Evolutionary conservation across 92 coral and sea anemone genomes (phyloP), one percentile per base, ranked within the genome.

Genomic region (Heliopora coerulea): DNA sequence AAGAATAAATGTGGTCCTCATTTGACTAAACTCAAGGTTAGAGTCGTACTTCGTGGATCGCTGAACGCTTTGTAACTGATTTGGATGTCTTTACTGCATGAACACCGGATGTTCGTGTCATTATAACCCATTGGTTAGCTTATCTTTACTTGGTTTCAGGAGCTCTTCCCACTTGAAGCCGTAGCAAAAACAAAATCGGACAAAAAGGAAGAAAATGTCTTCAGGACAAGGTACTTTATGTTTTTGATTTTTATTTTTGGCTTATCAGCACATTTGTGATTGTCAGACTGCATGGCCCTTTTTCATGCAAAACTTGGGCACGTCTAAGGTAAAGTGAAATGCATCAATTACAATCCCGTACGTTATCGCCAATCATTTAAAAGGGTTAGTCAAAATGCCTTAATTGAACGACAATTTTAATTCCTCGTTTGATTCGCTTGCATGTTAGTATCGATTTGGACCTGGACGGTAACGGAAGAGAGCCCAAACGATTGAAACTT

Each of bases 141-240:
- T 72, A 21, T 46, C n/a, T 23, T 29, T 11, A 13, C 6, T 54
- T 54, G 0, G 28, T 66, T 62, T 35, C 63, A 93, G 98, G 91
- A 81, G 39, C 82, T 89, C 81, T 93, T 93, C 60, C 89, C 83
- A 27, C 80, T 93, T 40, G 91, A 87, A 67, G 78, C 73, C 73
- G 87, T 89, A 13, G 93, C 89, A 77, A 82, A 83, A 59, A 85
- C 83, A 80, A 93, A 84, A 64, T 75, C 78, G 15, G 76, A 70
- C 26, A 33, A 74, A 19, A 65, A 91, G 30, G 96, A 96, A 33
- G 91, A 89, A 78, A 82, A 79, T 50, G 83, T 93, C 52, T 93
- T 93, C 73, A 85, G 84, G 65, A 56, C 85, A 34, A 85, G 81
- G 97, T 92, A 67, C 11, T 11, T 37, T 11, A 37, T 37, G 42